Evolutionary conservation across 2,113 vertebrate genomes (phyloP).

Genomic region (Sphyrna mokarran): DNA sequence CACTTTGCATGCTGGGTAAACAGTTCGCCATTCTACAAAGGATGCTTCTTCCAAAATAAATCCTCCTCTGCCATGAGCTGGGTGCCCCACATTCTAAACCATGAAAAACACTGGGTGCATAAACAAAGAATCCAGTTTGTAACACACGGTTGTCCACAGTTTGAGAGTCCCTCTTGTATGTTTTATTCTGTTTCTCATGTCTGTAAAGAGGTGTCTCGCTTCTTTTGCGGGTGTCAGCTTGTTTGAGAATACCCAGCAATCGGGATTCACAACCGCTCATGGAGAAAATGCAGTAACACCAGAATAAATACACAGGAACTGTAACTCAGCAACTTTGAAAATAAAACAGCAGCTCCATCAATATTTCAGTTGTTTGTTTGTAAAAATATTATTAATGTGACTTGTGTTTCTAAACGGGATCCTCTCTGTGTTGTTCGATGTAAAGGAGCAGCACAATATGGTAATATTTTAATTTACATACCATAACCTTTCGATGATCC

Average conservation of each 20-base stretch:
- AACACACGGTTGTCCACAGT: too few relatives aligned
- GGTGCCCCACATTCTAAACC: background rate
- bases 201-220: background rate
- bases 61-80: background rate
- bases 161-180: background rate
- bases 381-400: background rate
- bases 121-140: background rate
- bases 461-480: conserved; percentile 50
- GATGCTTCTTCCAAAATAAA: background rate
- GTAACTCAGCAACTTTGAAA: background rate
- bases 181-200: background rate
- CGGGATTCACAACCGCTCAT: background rate
- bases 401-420: background rate
- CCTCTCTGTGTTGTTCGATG: background rate
- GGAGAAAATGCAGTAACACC: background rate
- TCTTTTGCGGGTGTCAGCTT: background rate
- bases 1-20: background rate
- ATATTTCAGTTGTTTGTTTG: background rate
- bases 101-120: background rate
- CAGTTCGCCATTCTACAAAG: background rate
- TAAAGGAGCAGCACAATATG: background rate
- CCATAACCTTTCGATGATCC: conserved; percentile 87
- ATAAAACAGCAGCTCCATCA: background rate
- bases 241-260: background rate
- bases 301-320: background rate